phyloP scores from a whole-genome alignment of 2,888 invertebrate species.

The Harpalus rubripes region DNA sequence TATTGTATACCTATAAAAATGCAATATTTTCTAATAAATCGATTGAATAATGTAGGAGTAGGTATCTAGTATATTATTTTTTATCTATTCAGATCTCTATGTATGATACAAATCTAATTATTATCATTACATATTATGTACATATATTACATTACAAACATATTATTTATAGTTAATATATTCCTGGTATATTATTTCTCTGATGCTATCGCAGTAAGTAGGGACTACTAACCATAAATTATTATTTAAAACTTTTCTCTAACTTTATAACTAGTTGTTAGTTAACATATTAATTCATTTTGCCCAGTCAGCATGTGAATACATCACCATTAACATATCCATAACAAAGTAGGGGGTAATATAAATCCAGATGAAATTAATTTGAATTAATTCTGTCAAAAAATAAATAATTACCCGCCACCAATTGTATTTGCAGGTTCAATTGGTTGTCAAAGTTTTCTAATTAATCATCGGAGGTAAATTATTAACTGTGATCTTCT shows the following conservation, averaged over 20 bases:
- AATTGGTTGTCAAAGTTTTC: slow-evolving; percentile 25
- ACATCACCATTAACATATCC: slow-evolving; percentile 15
- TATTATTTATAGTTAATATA: slow-evolving; percentile 17
- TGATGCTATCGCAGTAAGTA: slow-evolving; percentile 1
- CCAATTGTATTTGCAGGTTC: slow-evolving; percentile 34
- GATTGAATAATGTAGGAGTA: too few relatives aligned
- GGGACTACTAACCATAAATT: slow-evolving; percentile 7
- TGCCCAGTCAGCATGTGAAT: not conserved
- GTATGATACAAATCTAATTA: not conserved
- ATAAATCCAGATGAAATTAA: not conserved
- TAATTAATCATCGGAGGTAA: slow-evolving; percentile 27
- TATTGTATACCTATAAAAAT: too few relatives aligned
- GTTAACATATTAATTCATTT: slow-evolving; percentile 15
- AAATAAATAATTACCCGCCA: slow-evolving; percentile 24
- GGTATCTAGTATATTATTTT: too few relatives aligned
- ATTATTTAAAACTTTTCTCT: slow-evolving; percentile 35
- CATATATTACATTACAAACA: not conserved
- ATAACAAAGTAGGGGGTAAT: not conserved
- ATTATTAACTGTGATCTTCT: slow-evolving; percentile 20
- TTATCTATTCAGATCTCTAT: too few relatives aligned
- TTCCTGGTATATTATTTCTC: not conserved
- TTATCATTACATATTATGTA: not conserved
- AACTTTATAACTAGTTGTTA: slow-evolving; percentile 21
- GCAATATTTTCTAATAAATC: too few relatives aligned
- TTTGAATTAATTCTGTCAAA: slow-evolving; percentile 32